Conservation (phyloP, 2,113 vertebrate species). For the Gambusia affinis region DNA sequence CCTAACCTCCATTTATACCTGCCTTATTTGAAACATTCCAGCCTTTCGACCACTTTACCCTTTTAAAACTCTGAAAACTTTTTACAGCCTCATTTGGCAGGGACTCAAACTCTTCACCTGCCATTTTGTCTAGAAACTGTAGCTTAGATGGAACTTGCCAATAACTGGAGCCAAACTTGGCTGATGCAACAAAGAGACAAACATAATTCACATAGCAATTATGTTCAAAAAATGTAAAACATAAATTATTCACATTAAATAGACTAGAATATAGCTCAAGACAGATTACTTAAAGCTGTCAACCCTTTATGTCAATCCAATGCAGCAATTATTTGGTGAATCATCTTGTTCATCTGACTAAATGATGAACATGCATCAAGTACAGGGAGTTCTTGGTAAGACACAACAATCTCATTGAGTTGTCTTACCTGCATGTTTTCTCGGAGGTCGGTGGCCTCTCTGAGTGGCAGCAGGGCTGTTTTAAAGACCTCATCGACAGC, state of each 20-base stretch:
- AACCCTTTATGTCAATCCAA: no score
- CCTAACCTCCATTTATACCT: neutral
- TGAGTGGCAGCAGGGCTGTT: constrained; percentile 88
- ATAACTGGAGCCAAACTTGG: neutral
- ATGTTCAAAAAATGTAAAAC: neutral
- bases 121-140: neutral
- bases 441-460: constrained; percentile 94
- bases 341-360: neutral
- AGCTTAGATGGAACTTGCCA: neutral
- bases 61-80: neutral
- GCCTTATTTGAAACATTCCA: neutral
- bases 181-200: neutral
- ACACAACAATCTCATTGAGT: neutral
- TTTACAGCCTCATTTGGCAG: neutral
- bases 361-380: neutral
- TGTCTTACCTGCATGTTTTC: constrained; percentile 96
- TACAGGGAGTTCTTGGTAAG: neutral
- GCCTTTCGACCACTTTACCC: neutral
- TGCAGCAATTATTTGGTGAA: no score
- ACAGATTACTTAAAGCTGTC: no score
- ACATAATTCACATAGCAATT: neutral
- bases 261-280: no score
- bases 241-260: neutral
- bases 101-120: neutral
- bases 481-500: constrained; percentile 95